phyloP scores from a whole-genome alignment of 2,888 invertebrate species.

The Yponomeuta plumbellus region DNA sequence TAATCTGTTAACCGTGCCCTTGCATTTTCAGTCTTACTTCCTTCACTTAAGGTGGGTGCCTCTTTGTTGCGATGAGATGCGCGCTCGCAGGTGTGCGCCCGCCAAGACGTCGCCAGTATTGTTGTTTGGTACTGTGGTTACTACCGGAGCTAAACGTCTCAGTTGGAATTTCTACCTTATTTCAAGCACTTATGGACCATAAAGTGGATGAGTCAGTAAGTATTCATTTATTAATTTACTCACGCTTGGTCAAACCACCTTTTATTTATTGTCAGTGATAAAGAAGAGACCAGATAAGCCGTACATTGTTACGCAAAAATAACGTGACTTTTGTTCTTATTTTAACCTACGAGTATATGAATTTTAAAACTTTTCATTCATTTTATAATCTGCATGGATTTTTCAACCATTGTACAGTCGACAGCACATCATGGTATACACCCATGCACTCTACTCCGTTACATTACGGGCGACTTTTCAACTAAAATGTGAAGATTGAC shows the following conservation, averaged over 20 bases:
- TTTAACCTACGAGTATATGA: too few species aligned
- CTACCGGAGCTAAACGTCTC: neutral
- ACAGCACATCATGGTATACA: too few species aligned
- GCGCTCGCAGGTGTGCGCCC: constrained; percentile 70
- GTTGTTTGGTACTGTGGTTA: constrained; percentile 19
- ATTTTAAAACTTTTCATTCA: too few species aligned
- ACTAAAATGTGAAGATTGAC: too few species aligned
- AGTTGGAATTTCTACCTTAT: neutral
- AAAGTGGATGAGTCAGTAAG: constrained; percentile 33
- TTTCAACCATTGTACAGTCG: too few species aligned
- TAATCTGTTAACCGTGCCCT: constrained; percentile 20
- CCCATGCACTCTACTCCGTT: too few species aligned
- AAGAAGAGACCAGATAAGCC: neutral
- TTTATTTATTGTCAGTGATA: constrained; percentile 13
- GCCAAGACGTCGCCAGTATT: constrained; percentile 69
- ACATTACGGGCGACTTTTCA: too few species aligned
- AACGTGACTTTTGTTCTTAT: neutral
- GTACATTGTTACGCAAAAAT: neutral
- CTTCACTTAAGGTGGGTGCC: constrained; percentile 28
- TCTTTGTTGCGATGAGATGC: constrained; percentile 45
- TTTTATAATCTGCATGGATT: too few species aligned
- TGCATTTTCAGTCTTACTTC: constrained; percentile 25
- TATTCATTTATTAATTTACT: constrained; percentile 74
- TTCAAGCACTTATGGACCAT: neutral
- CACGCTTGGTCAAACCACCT: constrained; percentile 46